Evolutionary conservation across 2,113 vertebrate genomes (phyloP), one percentile per base, ranked within the genome.

Genomic region (Anser brachyrhynchus): DNA sequence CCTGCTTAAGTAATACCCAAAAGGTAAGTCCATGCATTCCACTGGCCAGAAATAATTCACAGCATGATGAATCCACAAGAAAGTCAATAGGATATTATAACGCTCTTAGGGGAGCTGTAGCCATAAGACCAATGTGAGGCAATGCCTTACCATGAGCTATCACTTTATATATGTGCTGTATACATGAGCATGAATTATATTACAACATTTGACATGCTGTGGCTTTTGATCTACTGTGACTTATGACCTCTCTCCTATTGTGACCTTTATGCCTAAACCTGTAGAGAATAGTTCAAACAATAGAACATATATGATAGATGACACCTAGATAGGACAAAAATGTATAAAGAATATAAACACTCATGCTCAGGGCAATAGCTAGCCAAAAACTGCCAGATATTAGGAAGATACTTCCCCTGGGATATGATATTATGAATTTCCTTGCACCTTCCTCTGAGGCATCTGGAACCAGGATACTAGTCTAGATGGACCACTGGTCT

Each of bases 41-140:
- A 91, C 88, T 84, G 75, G 88, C 91, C 91, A 98, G 96, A 97
- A 98, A 98, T 97, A 97, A 97, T 91, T 97, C 95, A 95, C 55
- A 97, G 95, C 86, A 97, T 66, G 91, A 97, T 94, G 94, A 97
- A 97, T 97, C 93, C 96, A 96, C 82, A 94, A 88, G 84, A 93
- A 93, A 89, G 92, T 93, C 96, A 95, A 94, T 92, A 95, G 97
- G 84, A 76, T 97, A 97, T 89, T 96, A 80, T 94, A 96, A 95
- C 61, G 2, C 91, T 97, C 97, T 97, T 97, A 97, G 96, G 96
- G 94, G 95, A 98, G 90, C 78, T 95, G 87, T 93, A 94, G 95
- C 95, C 95, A 72, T 66, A 87, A 95, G 85, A 97, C 71, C 96
- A 95, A 95, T 84, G 33, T 69, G 39, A 98, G 70, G 84, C 87